Evolutionary conservation across 2,888 invertebrate species (phyloP), one percentile per base, ranked within the genome.

Genomic region (Dryadula phaetusa): DNA sequence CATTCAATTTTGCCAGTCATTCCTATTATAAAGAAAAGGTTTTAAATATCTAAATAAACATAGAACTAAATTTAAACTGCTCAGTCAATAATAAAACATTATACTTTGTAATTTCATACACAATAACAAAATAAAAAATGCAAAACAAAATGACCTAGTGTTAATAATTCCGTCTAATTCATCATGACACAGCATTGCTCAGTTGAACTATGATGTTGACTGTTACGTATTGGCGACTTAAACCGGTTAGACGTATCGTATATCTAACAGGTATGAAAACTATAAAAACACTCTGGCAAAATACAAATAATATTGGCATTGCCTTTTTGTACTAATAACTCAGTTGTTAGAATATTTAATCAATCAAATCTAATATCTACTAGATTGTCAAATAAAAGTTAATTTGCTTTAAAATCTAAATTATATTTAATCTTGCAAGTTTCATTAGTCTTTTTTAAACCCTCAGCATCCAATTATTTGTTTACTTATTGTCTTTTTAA

Each of bases 211-310:
- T 10, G 52, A 52, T 16, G 28, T n/a, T 32, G 37, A 37, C 12
- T 52, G 5, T 52, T 32, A 12, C 28, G 28, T 10, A 52, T 52
- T 52, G 52, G 12, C 52, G 52, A 52, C 28, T 52, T 10, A 32
- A 28, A 32, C 52, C 52, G 16, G 52, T 52, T 52, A 10, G 2
- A 52, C 10, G 5, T 18, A 52, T 16, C 6, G 16, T 16, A 52
- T 8, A 16, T 52, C n/a, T 25, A 25, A 28, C 28, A 52, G 16
- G 49, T 49, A 25, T 28, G 25, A 25, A 52, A 52, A 4, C 16
- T 10, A 16, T 8, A 52, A 16, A 10, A 52, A 16, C 4, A 8
- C 28, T n/a, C 28, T 8, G n/a, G 14, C 18, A 14, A 37, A 20
- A 10, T 5, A 10, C 28, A n/a, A 49, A 16, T 49, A n/a, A 28